Evolutionary conservation across 2,888 invertebrate species (phyloP), one percentile per base, ranked within the genome.

Genomic region (Polydrusus cervinus): DNA sequence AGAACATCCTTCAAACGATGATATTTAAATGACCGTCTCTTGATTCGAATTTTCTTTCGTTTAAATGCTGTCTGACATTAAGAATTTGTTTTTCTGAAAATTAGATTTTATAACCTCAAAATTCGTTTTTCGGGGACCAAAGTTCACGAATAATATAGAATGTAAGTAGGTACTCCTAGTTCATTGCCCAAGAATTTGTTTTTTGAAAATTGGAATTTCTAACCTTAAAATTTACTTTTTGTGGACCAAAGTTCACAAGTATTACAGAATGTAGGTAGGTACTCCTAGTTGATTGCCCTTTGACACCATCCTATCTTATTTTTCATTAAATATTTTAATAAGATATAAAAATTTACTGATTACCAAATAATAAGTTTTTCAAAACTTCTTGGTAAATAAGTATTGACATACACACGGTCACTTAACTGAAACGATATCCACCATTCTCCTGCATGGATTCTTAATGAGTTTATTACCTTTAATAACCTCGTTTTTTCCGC

Each of bases 1-100:
- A 83, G 79, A 80, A 65, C 61, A 60, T 51, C 25, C 77, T 73
- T 47, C 67, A 67, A 43, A 53, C 66, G 38, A 53, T 74, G 73
- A 66, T 64, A 57, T 62, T 67, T 67, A 62, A 13, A 76, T 49
- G 55, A 67, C 60, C 55, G 49, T 71, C 49, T 62, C 64, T 47
- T 65, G 53, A 67, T 71, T 66, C 51, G 66, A 62, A 38, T 57
- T 53, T 76, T 73, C 73, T 68, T 55, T 60, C 8, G 16, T 14
- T 64, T 49, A 64, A 47, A 64, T 49, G 49, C 49, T 49, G 73
- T 60, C 70, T 72, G 74, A 75, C 75, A 75, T 76, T n/a, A 34
- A 14, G 34, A 60, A 38, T 57, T 38, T 38, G 38, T 18, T 38
- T 60, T 60, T 60, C 18, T 25, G 45, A 53, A 78, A 72, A 16